Base-by-base conservation (phyloP, 2,797 vertebrate genomes). In the Coranthus polyacanthus region DNA sequence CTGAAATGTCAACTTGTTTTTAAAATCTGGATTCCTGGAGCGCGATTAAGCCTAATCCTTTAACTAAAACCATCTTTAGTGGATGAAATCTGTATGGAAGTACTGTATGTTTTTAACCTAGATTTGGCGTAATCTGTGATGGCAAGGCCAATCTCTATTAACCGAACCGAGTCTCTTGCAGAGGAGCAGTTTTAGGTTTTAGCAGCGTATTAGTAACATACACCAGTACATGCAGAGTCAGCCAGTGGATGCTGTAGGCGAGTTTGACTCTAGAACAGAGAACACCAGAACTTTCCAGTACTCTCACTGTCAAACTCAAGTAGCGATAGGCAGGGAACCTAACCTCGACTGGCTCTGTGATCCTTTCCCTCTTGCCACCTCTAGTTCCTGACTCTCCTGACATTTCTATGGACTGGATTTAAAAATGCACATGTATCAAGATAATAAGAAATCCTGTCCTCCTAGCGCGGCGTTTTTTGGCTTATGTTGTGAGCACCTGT, bases 21-120 rank as follows among this genome's bases (percentile, higher is more conserved):
- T 57, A 77, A 81, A 84, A 65, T 83, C 80, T 88, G 82, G 70
- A 74, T 85, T 88, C 82, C 83, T 83, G 76, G 83, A 87, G 75
- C 26, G 60, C 64, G 55, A 79, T 88, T 84, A 83, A 84, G 82
- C 70, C 58, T 85, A 85, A 89, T 85, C 84, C 76, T 79, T 88
- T 77, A 86, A 85, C 84, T 82, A 75, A 86, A 83, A 86, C 78
- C 84, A 82, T 88, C 78, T 91, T 88, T 55, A 58, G 64, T 75
- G 66, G 78, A 77, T 82, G 81, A 84, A 79, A 84, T 81, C 82
- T 81, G 83, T 78, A 72, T 79, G 78, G 82, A 85, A 85, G 78
- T 74, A 63, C 74, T 75, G 73, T 81, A 68, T 82, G 84, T 82
- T 88, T 89, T 84, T 71, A 87, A 78, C 77, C 77, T 77, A 87